These are phyloP conservation scores for Hiodon tergisus DNA, from an alignment of 2,113 vertebrate species.

Conservation along the genomic window DNA sequence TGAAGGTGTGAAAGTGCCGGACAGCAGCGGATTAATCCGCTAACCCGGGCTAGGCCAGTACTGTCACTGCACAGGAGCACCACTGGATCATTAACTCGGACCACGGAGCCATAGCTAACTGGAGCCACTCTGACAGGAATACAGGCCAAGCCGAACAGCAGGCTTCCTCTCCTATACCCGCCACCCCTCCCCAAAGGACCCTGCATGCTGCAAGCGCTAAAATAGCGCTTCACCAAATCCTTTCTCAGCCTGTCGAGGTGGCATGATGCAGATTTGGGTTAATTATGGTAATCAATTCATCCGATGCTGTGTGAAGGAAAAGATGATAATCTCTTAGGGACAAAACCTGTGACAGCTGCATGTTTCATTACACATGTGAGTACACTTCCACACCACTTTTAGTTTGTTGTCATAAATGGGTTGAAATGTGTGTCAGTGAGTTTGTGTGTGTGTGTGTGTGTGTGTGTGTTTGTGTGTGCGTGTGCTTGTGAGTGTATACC, in stretches of 20 bases:
- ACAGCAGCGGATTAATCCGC: background rate
- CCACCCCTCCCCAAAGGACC: conserved; percentile 34
- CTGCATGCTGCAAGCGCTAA: conserved; percentile 43
- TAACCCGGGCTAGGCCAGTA: background rate
- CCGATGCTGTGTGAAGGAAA: conserved; percentile 49
- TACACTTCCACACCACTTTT: conserved; percentile 48
- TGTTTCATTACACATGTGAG: conserved; percentile 46
- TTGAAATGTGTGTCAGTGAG: background rate
- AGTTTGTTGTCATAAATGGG: conserved; percentile 24
- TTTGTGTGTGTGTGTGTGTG: background rate
- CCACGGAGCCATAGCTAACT: background rate
- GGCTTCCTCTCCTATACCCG: background rate
- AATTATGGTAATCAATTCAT: conserved; percentile 67
- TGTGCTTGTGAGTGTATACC: too few relatives aligned
- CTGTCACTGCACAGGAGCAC: background rate
- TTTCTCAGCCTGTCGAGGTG: conserved; percentile 43
- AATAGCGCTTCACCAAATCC: conserved; percentile 28
- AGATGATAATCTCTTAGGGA: conserved; percentile 50
- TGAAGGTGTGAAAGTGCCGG: background rate
- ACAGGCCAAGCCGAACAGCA: background rate
- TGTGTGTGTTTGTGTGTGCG: too few relatives aligned
- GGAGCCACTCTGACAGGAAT: background rate
- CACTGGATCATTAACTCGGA: background rate
- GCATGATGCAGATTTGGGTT: conserved; percentile 51
- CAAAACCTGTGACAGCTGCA: conserved; percentile 46